Evolutionary conservation across 2,113 vertebrate species (phyloP), one percentile per base, ranked within the genome.

Genomic region (Kryptolebias marmoratus): DNA sequence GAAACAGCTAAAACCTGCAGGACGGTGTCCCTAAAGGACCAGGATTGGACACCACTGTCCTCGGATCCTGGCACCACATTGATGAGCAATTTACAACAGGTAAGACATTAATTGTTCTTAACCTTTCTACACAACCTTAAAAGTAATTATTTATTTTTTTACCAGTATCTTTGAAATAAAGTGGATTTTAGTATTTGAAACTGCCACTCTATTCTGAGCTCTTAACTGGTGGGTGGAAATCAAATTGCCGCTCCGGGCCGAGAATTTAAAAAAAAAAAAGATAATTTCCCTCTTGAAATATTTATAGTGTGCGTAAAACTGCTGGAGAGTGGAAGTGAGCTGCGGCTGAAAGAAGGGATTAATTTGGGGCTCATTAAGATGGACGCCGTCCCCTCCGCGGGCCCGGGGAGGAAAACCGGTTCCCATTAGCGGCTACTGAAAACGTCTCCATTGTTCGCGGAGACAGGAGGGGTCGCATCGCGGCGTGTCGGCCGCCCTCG

Each of bases 231-330:
- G 48, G 64, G 82, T 32, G 56, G 36, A 75, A 73, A 80, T 71
- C 18, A 53, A 89, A 87, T 71, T 83, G 69, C 75, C 80, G 71
- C 85, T 87, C 68, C 49, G 42, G 28, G 60, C 66, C 49, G 15
- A 58, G 55, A 22, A 22, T 22, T 22, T 22, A 22, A 22, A 22
- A 22, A 83, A 75, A 75, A 76, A 73, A 15, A 14, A 36, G 68
- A 86, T 77, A 1, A 82, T 79, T 90, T 88, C 69, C 57, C 68
- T 74, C 28, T 47, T 90, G 63, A 87, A 88, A 90, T 90, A 90
- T 90, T 89, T 83, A 90, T 83, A 72, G 79, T 66, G 68, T 76
- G 69, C 53, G 60, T 73, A 77, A 88, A 88, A 86, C 67, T 66
- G 59, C 76, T 67, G 58, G 77, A 79, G 75, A 73, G 77, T 65